These are phyloP conservation scores for Scaptodrosophila latifasciaeformis DNA, from an alignment of 2,888 invertebrate species.

Conservation along the genomic window DNA sequence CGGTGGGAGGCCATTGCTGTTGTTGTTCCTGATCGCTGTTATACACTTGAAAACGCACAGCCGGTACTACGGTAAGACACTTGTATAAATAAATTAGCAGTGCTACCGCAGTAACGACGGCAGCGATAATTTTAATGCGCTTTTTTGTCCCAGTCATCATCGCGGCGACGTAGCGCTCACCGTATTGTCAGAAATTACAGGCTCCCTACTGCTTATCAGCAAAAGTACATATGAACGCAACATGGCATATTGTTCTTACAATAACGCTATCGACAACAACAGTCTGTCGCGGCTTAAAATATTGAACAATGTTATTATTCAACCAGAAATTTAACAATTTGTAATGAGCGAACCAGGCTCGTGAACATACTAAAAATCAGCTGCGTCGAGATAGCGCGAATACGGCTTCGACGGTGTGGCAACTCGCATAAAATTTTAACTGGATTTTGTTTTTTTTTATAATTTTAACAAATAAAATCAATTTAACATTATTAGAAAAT, in stretches of 20 bases:
- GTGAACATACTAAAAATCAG: too few species aligned
- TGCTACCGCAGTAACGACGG: conserved; percentile 32
- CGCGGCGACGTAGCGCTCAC: conserved; percentile 14
- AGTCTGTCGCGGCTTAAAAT: too few species aligned
- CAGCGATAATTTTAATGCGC: conserved; percentile 42
- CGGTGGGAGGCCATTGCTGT: conserved; percentile 47
- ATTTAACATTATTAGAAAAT: too few species aligned
- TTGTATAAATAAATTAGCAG: conserved; percentile 59
- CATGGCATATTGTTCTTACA: conserved; percentile 50
- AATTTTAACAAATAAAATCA: too few species aligned
- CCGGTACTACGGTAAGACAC: conserved; percentile 33
- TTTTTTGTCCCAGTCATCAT: conserved; percentile 50
- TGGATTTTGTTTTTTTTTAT: too few species aligned
- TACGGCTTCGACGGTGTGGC: too few species aligned
- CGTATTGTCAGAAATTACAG: conserved; percentile 17
- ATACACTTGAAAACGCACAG: not conserved
- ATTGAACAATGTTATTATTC: not conserved
- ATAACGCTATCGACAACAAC: not conserved
- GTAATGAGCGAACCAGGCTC: too few species aligned
- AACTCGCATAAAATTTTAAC: too few species aligned
- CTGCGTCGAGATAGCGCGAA: too few species aligned
- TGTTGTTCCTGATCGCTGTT: conserved; percentile 28
- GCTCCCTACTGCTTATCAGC: conserved; percentile 47
- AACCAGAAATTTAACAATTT: not conserved
- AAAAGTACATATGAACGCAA: conserved; percentile 35